Conservation (phyloP, 2,113 vertebrate genomes). For the Planiliza haematocheilus region DNA sequence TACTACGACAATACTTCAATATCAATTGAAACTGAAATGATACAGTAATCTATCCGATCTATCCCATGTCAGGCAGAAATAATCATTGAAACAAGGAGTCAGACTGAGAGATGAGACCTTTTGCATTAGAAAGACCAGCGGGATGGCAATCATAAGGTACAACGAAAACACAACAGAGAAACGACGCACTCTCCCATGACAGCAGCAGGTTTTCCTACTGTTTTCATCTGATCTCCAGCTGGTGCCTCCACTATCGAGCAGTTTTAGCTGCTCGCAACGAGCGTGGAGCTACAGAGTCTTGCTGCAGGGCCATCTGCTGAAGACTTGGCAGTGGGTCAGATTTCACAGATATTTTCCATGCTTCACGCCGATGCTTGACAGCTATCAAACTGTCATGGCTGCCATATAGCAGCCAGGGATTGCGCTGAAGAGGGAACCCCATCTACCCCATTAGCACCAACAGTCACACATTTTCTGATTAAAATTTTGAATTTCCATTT, state of each 20-base stretch:
- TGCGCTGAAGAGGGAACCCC: slow-evolving; percentile 38
- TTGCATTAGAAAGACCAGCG: neutral
- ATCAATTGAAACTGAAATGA: too few relatives aligned
- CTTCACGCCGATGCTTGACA: slow-evolving; percentile 52
- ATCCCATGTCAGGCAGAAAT: too few relatives aligned
- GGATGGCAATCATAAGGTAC: neutral
- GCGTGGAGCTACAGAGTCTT: slow-evolving; percentile 31
- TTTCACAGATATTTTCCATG: slow-evolving; percentile 51
- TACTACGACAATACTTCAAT: too few relatives aligned
- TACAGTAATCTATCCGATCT: too few relatives aligned
- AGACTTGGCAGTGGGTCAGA: slow-evolving; percentile 62
- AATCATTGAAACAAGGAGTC: too few relatives aligned
- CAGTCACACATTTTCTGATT: slow-evolving; percentile 6
- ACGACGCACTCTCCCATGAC: slow-evolving; percentile 9
- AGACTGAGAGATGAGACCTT: neutral
- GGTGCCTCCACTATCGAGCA: slow-evolving; percentile 46
- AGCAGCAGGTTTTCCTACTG: slow-evolving; percentile 36
- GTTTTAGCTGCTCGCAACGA: slow-evolving; percentile 49
- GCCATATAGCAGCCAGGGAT: slow-evolving; percentile 33
- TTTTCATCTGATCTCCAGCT: slow-evolving; percentile 57
- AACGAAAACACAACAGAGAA: neutral
- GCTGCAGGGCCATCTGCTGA: slow-evolving; percentile 67
- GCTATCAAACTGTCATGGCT: slow-evolving; percentile 47
- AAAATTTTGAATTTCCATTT: slow-evolving; percentile 11
- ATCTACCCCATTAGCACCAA: slow-evolving; percentile 17